Evolutionary conservation across 2,797 vertebrate species (phyloP).

Genomic region (Eurystomus glaucurus): DNA sequence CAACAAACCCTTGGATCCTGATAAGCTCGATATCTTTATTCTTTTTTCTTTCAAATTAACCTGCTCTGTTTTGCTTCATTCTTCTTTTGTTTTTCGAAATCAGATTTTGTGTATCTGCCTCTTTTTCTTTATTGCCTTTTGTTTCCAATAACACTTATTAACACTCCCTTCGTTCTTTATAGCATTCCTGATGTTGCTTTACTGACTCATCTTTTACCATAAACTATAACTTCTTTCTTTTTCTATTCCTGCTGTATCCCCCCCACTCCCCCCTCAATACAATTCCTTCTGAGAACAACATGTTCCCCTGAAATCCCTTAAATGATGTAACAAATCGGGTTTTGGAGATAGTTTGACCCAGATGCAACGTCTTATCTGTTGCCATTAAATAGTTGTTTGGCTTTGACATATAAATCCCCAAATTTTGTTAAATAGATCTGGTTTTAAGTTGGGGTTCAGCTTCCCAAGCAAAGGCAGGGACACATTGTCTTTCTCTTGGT

Average conservation of each 20-base stretch:
- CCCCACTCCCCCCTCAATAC: background rate
- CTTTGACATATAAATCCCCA: conserved; percentile 2
- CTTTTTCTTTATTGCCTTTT: background rate
- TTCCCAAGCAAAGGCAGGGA: background rate
- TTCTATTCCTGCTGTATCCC: background rate
- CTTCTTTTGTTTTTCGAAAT: background rate
- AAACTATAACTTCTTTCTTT: conserved; percentile 34
- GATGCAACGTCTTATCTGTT: background rate
- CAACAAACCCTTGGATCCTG: background rate
- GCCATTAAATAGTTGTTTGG: conserved; percentile 34
- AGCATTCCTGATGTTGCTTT: conserved; percentile 40
- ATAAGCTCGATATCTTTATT: background rate
- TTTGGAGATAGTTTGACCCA: conserved; percentile 30
- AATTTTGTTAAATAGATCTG: background rate
- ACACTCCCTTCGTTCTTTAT: conserved; percentile 18
- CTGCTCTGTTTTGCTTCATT: background rate
- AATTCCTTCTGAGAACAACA: conserved; percentile 36
- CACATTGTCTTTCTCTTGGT: background rate
- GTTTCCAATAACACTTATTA: conserved; percentile 29
- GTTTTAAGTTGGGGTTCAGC: conserved; percentile 30
- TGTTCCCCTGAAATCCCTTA: conserved; percentile 4
- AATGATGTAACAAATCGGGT: conserved; percentile 51
- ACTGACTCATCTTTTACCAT: conserved; percentile 44
- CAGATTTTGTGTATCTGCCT: background rate
- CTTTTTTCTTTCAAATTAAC: background rate